Base-by-base conservation (phyloP, 2,888 invertebrate species). In the Drosophila glabriapex region DNA sequence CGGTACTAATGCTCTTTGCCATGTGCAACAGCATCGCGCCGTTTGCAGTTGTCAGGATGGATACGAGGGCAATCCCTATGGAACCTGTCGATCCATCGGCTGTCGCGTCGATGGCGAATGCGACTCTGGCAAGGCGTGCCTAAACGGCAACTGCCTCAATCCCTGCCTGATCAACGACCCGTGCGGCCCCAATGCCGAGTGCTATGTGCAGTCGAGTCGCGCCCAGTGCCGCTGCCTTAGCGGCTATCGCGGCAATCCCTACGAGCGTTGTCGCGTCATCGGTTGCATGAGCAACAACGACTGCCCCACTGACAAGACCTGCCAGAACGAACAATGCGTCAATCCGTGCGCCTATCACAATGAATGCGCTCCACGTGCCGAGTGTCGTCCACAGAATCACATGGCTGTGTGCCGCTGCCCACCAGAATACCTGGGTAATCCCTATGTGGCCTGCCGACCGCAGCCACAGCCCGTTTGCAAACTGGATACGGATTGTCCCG, bases 231-330 rank as follows among this genome's bases (percentile, higher is more conserved):
- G 96, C 68, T 98, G 98, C 91, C 94, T 95, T 52, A 95, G 96
- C 76, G 98, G 98, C 60, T 97, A 96, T 91, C 94, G 97, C 86
- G 97, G 97, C 65, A 96, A 97, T 93, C 96, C 97, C 3, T 95
- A 95, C 80, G 95, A 95, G 53, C 95, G 96, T 73, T 97, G 97
- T 91, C 94, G 95, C 78, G 95, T 97, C 56, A 96, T 97, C 72
- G 98, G 97, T 72, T 98, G 98, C 92, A 95, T 96, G 89, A 96
- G 97, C 52, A 97, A 97, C 92, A 96, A 96, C 77, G 98, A 98
- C 90, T 98, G 98, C 92, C 97, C 98, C 14, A 94, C 95, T 55
- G 97, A 98, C 91, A 96, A 97, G 91, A 96, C 97, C 89, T 98
- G 98, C 92, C 95, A 96, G 83, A 97, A 97, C 85, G 96, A 96